Percentiles rank a stretch among this genome's conserved stretches.
Conservation (phyloP, 2,113 vertebrate species). For the Erythrocercus mccallii region DNA sequence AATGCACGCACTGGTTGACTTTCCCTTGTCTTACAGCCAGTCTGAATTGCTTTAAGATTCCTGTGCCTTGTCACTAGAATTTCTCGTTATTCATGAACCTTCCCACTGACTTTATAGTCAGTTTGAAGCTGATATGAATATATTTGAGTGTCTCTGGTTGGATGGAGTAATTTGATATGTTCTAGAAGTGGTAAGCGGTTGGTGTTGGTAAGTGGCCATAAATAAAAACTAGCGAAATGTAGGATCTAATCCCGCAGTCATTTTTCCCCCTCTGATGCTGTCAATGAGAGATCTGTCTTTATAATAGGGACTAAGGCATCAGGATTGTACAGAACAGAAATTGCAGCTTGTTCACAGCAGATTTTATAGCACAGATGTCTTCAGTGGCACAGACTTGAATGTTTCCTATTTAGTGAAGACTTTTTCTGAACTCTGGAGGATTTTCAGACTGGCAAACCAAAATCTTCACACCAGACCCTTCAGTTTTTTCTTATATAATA, state of each 20-base stretch:
- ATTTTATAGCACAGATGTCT: constrained; percentile 3
- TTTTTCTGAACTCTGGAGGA: background rate
- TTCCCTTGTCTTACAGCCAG: background rate
- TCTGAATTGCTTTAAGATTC: background rate
- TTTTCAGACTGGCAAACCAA: background rate
- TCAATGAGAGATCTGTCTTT: background rate
- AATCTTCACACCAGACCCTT: background rate
- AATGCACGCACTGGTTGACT: background rate
- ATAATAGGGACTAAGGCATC: background rate
- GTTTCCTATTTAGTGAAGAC: background rate
- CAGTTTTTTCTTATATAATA: background rate
- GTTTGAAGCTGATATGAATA: background rate
- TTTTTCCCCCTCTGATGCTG: background rate
- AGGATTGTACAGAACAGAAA: background rate
- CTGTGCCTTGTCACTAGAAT: background rate
- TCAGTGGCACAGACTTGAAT: background rate
- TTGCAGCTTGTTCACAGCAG: background rate
- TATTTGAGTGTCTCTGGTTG: background rate
- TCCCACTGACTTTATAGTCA: background rate
- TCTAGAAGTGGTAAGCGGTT: background rate
- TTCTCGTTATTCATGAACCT: background rate
- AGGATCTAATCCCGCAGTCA: background rate
- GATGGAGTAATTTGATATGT: background rate
- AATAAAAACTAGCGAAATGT: background rate
- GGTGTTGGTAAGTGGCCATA: background rate